Conservation (phyloP, 2,797 vertebrate species). For the Podargus strigoides region DNA sequence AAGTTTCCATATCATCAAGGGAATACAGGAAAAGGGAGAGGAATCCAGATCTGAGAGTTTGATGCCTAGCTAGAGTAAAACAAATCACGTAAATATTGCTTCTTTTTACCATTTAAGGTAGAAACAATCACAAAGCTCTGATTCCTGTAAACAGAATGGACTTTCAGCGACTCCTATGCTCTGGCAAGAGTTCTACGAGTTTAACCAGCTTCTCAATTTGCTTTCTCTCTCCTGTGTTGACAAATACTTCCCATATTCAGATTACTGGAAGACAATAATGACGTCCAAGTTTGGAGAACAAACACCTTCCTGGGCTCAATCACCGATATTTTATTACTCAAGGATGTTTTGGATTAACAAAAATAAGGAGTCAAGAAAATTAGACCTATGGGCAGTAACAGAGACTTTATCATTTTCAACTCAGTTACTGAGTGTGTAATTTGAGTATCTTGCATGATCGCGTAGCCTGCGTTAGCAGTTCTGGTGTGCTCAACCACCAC, state of each 20-base stretch:
- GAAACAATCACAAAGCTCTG: background rate
- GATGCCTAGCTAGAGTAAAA: background rate
- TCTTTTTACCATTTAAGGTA: background rate
- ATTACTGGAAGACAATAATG: background rate
- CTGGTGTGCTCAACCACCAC: background rate
- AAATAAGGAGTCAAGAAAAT: background rate
- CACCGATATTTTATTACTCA: background rate
- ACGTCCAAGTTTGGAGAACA: background rate
- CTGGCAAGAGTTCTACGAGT: background rate
- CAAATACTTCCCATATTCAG: background rate
- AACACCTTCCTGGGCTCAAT: background rate
- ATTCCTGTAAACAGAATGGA: background rate
- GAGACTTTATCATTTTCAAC: background rate
- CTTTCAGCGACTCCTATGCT: background rate
- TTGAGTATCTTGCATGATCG: background rate
- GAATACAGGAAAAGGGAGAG: background rate
- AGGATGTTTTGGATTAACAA: background rate
- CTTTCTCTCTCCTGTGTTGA: background rate
- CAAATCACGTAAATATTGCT: background rate
- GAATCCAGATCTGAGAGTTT: background rate
- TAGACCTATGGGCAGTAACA: rapidly evolving
- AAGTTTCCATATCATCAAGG: background rate
- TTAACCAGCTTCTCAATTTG: background rate
- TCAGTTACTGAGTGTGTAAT: background rate
- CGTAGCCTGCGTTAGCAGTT: rapidly evolving